Base-by-base conservation (phyloP, 1,140 invertebrate genomes). In the Brachystomella parvula region DNA sequence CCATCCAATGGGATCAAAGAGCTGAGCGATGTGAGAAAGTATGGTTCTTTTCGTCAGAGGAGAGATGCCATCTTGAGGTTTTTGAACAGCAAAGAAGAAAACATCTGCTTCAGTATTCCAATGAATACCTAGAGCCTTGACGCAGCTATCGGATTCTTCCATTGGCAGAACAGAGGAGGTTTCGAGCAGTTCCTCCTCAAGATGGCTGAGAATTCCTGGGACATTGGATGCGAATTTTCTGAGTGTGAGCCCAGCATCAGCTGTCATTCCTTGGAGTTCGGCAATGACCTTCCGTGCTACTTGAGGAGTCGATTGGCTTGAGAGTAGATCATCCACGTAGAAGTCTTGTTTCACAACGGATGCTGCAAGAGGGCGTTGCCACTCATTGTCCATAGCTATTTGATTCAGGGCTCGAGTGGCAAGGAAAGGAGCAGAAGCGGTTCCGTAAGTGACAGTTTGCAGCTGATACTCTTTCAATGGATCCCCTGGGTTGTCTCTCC, bases 321-420 rank as follows among this genome's bases (percentile, higher is more conserved):
- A 75, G 29, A 79, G 44, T 2, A 78, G 56, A 70, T 82, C 79
- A 67, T 82, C 80, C n/a, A 79, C 76, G 44, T 74, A 74, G n/a
- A 73, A 66, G 39, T 74, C 67, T 9, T 62, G 24, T 24, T 21
- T 47, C 2, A 68, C 26, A 26, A 66, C 33, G 33, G 32, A 26
- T 21, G 65, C 30, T 0, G 68, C 72, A 1, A 33, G 3, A 1
- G 70, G 73, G 47, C 44, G 70, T 19, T 33, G n/a, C 35, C 17
- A 31, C 24, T 66, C 66, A 3, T 71, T 68, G 24, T 79, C 78
- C 17, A 21, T 29, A n/a, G 60, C 60, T n/a, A 62, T 24, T 26
- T 62, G 75, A 17, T 75, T 30, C 15, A 80, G 53, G 69, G 53
- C 69, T 57, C 74, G 56, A 3, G 72, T 74, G 6, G 76, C 76